Percentiles rank a stretch among this genome's conserved stretches.
phyloP scores from a whole-genome alignment of 2,797 vertebrate species.

The Urocyon cinereoargenteus region DNA sequence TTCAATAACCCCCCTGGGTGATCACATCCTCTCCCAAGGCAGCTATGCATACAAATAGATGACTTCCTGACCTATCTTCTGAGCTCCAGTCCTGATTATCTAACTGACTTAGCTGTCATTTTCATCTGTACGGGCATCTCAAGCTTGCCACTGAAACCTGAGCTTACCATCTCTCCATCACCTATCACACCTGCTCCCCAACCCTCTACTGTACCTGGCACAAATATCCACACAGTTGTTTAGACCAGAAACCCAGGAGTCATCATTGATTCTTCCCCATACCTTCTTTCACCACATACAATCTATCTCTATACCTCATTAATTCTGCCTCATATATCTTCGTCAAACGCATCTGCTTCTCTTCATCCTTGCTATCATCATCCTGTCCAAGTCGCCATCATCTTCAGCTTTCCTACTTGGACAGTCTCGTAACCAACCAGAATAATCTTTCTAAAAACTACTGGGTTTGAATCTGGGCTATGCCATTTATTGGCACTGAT shows the following conservation, averaged over 20 bases:
- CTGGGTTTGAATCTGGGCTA: background rate
- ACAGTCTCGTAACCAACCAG: background rate
- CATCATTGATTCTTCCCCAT: too few relatives aligned
- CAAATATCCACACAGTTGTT: too few relatives aligned
- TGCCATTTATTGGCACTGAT: background rate
- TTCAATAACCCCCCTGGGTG: background rate
- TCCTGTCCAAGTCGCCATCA: background rate
- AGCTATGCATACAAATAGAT: background rate
- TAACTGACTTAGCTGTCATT: too few relatives aligned
- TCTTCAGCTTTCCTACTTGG: background rate
- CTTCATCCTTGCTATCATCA: background rate
- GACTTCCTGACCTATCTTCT: background rate
- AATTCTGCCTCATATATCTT: background rate
- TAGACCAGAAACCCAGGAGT: background rate
- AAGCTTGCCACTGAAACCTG: background rate
- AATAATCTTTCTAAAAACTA: background rate
- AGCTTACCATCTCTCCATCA: background rate
- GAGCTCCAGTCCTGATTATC: background rate
- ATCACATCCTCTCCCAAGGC: background rate
- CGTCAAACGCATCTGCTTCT: background rate
- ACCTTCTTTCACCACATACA: too few relatives aligned
- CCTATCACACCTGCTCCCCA: background rate
- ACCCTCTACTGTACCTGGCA: background rate
- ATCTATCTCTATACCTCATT: background rate
- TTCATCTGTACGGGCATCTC: background rate